Base-by-base conservation (phyloP, 2,113 vertebrate species). In the Ciconia boyciana region DNA sequence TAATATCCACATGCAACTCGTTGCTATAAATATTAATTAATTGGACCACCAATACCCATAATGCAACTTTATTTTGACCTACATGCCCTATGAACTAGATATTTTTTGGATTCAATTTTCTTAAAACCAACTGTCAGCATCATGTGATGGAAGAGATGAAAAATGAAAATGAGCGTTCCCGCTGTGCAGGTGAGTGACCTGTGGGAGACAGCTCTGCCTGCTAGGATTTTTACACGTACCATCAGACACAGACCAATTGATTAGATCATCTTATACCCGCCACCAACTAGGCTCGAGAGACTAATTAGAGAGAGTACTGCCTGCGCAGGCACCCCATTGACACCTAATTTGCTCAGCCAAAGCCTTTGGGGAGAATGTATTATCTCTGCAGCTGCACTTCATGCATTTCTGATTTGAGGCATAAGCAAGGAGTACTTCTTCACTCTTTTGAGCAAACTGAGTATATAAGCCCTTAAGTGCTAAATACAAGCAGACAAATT, bases 301-400 rank as follows among this genome's bases (percentile, higher is more conserved):
- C 98, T 99, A 98, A 99, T 99, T 99, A 98, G 98, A 98, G 98
- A 97, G 97, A 98, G 98, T 98, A 98, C 98, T 98, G 98, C 98
- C 98, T 98, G 98, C 94, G 83, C 97, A 97, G 98, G 97, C 98
- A 98, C 98, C 98, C 98, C 98, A 98, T 98, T 98, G 98, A 98
- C 98, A 98, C 98, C 98, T 98, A 98, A 98, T 99, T 98, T 98
- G 98, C 98, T 98, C 98, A 98, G 98, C 98, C 98, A 97, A 98
- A 98, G 98, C 98, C 98, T 98, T 98, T 98, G 98, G 98, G 98
- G 98, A 98, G 98, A 98, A 98, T 98, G 98, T 97, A 98, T 98
- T 98, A 98, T 98, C 98, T 98, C 98, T 98, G 98, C 98, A 98
- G 98, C 98, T 98, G 98, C 97, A 98, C 97, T 98, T 98, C 98